phyloP scores from a whole-genome alignment of 2,113 vertebrate species.

The Tympanuchus pallidicinctus region DNA sequence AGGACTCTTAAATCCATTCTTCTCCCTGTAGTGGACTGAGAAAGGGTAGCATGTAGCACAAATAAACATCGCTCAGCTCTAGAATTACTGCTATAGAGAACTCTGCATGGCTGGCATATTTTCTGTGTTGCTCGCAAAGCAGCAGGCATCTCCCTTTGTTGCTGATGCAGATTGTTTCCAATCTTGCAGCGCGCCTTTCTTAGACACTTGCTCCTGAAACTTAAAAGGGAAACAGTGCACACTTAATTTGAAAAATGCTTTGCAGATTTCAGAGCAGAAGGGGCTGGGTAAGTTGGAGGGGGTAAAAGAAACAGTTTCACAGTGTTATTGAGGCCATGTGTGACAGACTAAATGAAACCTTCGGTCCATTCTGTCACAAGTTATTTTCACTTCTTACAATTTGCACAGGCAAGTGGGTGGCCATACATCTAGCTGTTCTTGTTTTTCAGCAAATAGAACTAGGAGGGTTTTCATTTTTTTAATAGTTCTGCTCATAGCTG shows the following conservation, averaged over 20 bases:
- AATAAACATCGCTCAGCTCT: slow-evolving; percentile 20
- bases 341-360: slow-evolving; percentile 67
- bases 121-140: slow-evolving; percentile 48
- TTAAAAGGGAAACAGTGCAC: slow-evolving; percentile 67
- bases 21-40: background rate
- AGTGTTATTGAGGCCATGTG: slow-evolving; percentile 78
- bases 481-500: slow-evolving; percentile 37
- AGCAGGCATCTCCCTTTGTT: slow-evolving; percentile 62
- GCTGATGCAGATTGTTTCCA: slow-evolving; percentile 47
- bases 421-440: slow-evolving; percentile 63
- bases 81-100: background rate
- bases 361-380: slow-evolving; percentile 61
- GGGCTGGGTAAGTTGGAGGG: slow-evolving; percentile 13
- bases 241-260: slow-evolving; percentile 72
- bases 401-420: slow-evolving; percentile 77
- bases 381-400: slow-evolving; percentile 76
- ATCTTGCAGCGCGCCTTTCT: slow-evolving; percentile 45
- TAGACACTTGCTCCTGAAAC: slow-evolving; percentile 69
- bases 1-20: background rate
- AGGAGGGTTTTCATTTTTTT: slow-evolving; percentile 52
- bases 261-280: slow-evolving; percentile 62
- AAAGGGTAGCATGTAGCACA: slow-evolving; percentile 24
- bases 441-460: slow-evolving; percentile 69
- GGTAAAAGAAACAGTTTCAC: slow-evolving; percentile 48
- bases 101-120: slow-evolving; percentile 41